phyloP scores from a whole-genome alignment of 2,888 invertebrate genomes.

The Notodonta dromedarius region DNA sequence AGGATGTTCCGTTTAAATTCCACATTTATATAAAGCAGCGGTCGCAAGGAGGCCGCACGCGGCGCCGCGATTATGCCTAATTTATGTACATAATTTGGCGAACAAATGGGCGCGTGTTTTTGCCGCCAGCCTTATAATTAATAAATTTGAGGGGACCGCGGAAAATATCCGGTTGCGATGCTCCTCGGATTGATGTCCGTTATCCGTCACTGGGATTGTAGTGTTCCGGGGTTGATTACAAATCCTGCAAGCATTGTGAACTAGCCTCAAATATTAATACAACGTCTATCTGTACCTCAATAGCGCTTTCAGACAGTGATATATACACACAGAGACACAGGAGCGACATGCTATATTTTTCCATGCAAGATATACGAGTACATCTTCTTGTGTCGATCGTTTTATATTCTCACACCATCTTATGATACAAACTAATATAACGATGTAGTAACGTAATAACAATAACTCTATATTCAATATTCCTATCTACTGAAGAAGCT shows the following conservation, averaged over 20 bases:
- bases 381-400: too few relatives aligned
- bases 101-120: constrained; percentile 48
- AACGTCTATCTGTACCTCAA: too few relatives aligned
- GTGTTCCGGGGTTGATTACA: not conserved
- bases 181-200: constrained; percentile 6
- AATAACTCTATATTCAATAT: too few relatives aligned
- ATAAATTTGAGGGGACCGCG: constrained; percentile 34
- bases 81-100: constrained; percentile 60
- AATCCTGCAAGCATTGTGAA: not conserved
- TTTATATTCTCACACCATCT: too few relatives aligned
- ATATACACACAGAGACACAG: too few relatives aligned
- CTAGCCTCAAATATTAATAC: too few relatives aligned
- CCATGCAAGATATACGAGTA: too few relatives aligned
- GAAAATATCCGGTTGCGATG: constrained; percentile 21
- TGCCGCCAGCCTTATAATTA: constrained; percentile 45
- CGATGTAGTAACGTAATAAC: not conserved
- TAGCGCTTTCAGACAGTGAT: too few relatives aligned
- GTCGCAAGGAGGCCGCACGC: constrained; percentile 34
- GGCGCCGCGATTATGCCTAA: constrained; percentile 51
- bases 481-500: too few relatives aligned
- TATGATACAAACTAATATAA: not conserved
- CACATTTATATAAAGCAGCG: constrained; percentile 25
- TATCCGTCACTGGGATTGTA: constrained; percentile 3
- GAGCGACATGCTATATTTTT: too few relatives aligned
- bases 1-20: constrained; percentile 34